Evolutionary conservation across 64 coral and sea anemone species (phyloP), one percentile per base, ranked within the genome.

Genomic region (Porites australiensis): DNA sequence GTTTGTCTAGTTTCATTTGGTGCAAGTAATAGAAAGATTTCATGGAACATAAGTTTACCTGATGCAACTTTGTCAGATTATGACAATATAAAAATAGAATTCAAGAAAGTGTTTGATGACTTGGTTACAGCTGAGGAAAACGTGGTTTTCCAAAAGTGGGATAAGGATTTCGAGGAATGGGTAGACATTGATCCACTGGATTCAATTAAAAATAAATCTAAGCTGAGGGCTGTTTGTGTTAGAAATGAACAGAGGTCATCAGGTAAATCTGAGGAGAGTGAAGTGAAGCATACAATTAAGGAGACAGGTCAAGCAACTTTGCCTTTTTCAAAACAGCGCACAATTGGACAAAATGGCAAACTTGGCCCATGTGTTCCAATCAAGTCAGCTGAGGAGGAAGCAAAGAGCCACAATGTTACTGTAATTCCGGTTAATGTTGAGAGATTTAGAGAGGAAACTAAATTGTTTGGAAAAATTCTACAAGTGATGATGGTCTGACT

Each of bases 81-180:
- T 22, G 66, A 69, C n/a, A 69, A 69, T 69, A 69, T 69, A n/a
- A 69, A 69, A 69, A 69, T 69, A 69, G 16, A 69, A 69, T 69
- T 69, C 5, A 69, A 69, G 66, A 69, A 69, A 69, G 66, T 69
- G 53, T 11, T 55, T 55, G 0, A 55, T 55, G 66, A 69, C 66
- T 69, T 69, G 66, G 66, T 69, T 69, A 69, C 66, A 69, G 66
- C 66, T 69, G 66, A 69, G 66, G 66, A 69, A 69, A 69, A 69
- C 20, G 65, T 69, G 65, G 19, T 69, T 69, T 69, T 69, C 65
- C 65, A 69, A 69, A 69, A 69, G 66, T 69, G 66, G 66, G 66
- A 69, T 69, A 69, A 69, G 16, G 16, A 69, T 69, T 69, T 69
- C 66, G 66, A 69, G 66, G 66, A 69, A 69, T 69, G n/a, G 66